Conservation (phyloP, 2,113 vertebrate genomes). For the Rhodinocichla rosea region DNA sequence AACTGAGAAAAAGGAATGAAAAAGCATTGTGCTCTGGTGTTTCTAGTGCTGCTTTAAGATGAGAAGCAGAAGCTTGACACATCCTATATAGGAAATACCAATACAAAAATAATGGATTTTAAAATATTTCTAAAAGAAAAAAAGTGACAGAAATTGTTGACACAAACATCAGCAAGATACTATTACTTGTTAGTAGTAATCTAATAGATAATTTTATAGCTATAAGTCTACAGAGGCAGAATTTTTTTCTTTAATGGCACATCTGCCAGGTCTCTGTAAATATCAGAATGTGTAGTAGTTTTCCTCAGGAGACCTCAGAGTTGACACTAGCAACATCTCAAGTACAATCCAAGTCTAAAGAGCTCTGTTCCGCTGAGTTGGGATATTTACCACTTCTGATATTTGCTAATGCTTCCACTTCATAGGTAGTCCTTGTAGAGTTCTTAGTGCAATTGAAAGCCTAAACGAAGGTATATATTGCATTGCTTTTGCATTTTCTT, state of each 20-base stretch:
- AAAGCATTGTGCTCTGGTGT: neutral
- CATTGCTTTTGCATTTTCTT: neutral
- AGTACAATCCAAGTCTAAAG: neutral
- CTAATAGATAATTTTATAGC: neutral
- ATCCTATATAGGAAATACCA: neutral
- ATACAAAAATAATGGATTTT: neutral
- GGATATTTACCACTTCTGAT: neutral
- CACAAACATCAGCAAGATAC: neutral
- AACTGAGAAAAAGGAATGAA: neutral
- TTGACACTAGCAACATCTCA: neutral
- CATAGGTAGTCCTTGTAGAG: neutral
- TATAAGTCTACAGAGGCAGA: neutral
- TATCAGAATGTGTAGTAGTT: neutral
- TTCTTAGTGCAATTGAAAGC: neutral
- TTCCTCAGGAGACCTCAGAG: neutral
- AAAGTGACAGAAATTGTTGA: neutral
- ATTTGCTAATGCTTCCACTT: neutral
- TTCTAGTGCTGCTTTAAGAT: neutral
- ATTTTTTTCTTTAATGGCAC: neutral
- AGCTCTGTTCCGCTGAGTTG: neutral
- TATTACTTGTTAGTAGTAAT: neutral
- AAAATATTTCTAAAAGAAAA: neutral
- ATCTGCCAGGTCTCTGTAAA: neutral
- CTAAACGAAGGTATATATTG: neutral
- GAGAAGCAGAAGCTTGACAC: neutral